Evolutionary conservation across 1,140 invertebrate species (phyloP), one percentile per base, ranked within the genome.

Genomic region (Acromyrmex echinatior): DNA sequence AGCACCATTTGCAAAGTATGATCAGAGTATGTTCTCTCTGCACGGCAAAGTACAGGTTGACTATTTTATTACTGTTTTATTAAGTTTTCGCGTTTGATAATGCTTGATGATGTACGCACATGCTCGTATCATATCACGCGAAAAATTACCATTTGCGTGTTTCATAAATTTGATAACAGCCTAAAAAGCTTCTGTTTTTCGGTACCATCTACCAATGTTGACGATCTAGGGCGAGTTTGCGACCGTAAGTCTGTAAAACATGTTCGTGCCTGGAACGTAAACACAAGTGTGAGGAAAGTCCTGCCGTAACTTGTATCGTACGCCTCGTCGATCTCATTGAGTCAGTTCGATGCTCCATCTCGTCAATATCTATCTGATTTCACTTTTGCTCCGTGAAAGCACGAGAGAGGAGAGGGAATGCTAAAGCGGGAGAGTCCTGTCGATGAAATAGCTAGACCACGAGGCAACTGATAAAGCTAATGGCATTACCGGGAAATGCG

Each of bases 401-500:
- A 31, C 51, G 58, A 73, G 49, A 70, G 39, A 58, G 51, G 35
- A 35, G 9, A 58, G n/a, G 56, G n/a, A 71, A 49, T 53, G 77
- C 60, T 71, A 25, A 66, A 78, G 62, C 7, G 58, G 71, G 62
- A 80, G 74, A 85, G 82, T 62, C 74, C 74, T 25, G 39, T 53
- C 82, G 63, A 71, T 78, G 88, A 89, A 88, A 89, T 86, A 88
- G 62, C 81, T 39, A 12, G 35, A 76, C 31, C 73, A 35, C 73
- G 66, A 70, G 51, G 53, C 28, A 49, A 45, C 88, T 88, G 87
- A 92, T 92, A 91, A 91, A 90, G 86, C 85, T 93, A 91, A 93
- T 90, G 88, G 87, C 88, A 92, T 93, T 90, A 84, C 84, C 70
- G 68, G 84, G 85, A 92, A 91, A 87, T 85, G 82, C 86, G 88